Evolutionary conservation across 2,888 invertebrate species (phyloP).

Genomic region (Lasioglossum pauxillum): DNA sequence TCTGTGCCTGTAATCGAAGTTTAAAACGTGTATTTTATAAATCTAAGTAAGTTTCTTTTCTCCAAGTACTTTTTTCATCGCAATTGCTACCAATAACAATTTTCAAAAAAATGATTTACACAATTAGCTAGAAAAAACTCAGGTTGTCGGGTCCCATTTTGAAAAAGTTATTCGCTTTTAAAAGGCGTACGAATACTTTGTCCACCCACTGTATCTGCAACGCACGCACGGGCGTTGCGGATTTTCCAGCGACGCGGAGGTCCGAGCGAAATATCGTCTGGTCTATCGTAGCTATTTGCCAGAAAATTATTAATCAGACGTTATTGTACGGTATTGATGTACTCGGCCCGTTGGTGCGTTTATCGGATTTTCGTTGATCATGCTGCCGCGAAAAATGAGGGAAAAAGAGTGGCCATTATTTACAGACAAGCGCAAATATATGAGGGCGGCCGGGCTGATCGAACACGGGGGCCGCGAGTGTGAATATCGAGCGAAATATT

Average conservation of each 20-base stretch:
- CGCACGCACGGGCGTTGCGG: background rate
- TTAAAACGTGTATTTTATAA: too few species aligned
- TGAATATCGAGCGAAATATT: slow-evolving; percentile 9
- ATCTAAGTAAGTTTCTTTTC: too few species aligned
- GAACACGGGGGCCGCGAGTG: background rate
- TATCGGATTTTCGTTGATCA: slow-evolving; percentile 19
- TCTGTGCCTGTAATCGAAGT: too few species aligned
- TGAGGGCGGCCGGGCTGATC: background rate
- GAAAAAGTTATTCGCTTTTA: too few species aligned
- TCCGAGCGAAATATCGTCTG: background rate
- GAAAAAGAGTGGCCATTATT: slow-evolving; percentile 7
- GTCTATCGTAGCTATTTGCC: slow-evolving; percentile 2
- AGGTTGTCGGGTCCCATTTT: too few species aligned
- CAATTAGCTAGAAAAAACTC: too few species aligned
- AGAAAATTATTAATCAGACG: slow-evolving; percentile 28
- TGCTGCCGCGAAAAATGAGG: background rate
- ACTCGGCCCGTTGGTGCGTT: background rate
- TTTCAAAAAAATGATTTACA: too few species aligned
- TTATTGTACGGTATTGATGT: slow-evolving; percentile 3
- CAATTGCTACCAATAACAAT: too few species aligned
- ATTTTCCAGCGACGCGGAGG: background rate
- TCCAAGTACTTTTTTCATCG: too few species aligned
- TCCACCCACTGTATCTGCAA: background rate
- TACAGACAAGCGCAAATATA: slow-evolving; percentile 1
- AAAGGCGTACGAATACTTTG: too few species aligned